Evolutionary conservation across 2,113 vertebrate genomes (phyloP).

Genomic region (Pongo abelii): DNA sequence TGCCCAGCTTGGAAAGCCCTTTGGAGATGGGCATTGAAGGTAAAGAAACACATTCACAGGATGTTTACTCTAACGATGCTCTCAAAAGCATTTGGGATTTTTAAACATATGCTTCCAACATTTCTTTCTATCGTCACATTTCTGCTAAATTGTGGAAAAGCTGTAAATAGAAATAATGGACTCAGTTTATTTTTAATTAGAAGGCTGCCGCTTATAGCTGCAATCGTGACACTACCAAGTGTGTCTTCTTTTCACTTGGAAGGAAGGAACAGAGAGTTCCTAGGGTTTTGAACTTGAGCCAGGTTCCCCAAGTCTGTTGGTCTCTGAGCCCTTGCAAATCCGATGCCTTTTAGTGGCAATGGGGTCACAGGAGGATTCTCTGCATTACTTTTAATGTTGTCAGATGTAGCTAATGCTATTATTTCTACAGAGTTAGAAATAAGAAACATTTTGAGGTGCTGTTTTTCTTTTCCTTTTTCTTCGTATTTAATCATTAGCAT

Average conservation of each 20-base stretch:
- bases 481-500: background rate
- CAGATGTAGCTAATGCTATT: background rate
- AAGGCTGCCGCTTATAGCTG: conserved; percentile 66
- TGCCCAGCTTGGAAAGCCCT: conserved; percentile 48
- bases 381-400: background rate
- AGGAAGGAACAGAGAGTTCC: conserved; percentile 60
- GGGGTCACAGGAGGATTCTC: background rate
- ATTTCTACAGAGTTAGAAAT: background rate
- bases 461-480: background rate
- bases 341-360: background rate
- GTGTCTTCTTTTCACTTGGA: conserved; percentile 65
- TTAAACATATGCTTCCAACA: conserved; percentile 71
- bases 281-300: conserved; percentile 65
- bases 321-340: conserved; percentile 31
- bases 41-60: conserved; percentile 60
- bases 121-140: conserved; percentile 52
- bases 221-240: conserved; percentile 64
- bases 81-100: conserved; percentile 62
- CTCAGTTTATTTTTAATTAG: conserved; percentile 78
- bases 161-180: conserved; percentile 76
- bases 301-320: conserved; percentile 42
- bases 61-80: conserved; percentile 66
- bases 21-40: conserved; percentile 52
- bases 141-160: conserved; percentile 63
- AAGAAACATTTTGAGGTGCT: background rate